Evolutionary conservation across 2,113 vertebrate species (phyloP).

Genomic region (Prionailurus viverrinus): DNA sequence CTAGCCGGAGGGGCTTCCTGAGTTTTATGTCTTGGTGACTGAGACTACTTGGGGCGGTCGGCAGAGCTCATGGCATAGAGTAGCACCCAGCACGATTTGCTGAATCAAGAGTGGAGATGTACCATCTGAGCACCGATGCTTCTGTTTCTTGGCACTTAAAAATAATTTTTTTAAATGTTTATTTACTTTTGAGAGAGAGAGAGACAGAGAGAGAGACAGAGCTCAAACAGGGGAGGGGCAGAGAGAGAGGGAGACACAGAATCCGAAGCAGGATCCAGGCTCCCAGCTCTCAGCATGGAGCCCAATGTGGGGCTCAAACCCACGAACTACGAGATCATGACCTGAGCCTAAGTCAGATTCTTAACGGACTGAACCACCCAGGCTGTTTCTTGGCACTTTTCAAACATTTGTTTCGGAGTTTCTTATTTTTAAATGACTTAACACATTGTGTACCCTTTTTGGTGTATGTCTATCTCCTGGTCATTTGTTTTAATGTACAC

Average conservation of each 20-base stretch:
- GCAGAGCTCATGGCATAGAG: not conserved
- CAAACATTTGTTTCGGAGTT: not conserved
- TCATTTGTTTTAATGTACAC: not conserved
- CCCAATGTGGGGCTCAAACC: no score
- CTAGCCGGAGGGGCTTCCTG: fast-evolving
- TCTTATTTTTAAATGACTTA: not conserved
- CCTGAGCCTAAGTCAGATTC: no score
- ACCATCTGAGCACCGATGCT: not conserved
- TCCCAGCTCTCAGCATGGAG: no score
- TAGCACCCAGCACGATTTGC: no score
- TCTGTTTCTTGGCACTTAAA: not conserved
- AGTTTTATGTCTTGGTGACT: fast-evolving
- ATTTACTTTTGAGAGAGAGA: no score
- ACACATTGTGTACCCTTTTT: not conserved
- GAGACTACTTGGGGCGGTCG: not conserved
- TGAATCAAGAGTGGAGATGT: not conserved
- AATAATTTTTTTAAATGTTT: no score
- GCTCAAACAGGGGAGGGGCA: no score
- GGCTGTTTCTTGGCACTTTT: not conserved
- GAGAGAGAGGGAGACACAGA: no score
- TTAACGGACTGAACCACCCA: no score
- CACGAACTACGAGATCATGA: no score
- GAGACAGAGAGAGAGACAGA: no score
- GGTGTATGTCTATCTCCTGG: not conserved
- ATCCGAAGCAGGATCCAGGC: no score